phyloP scores from a whole-genome alignment of 2,797 vertebrate genomes.

The Oryzias dopingdopingensis region DNA sequence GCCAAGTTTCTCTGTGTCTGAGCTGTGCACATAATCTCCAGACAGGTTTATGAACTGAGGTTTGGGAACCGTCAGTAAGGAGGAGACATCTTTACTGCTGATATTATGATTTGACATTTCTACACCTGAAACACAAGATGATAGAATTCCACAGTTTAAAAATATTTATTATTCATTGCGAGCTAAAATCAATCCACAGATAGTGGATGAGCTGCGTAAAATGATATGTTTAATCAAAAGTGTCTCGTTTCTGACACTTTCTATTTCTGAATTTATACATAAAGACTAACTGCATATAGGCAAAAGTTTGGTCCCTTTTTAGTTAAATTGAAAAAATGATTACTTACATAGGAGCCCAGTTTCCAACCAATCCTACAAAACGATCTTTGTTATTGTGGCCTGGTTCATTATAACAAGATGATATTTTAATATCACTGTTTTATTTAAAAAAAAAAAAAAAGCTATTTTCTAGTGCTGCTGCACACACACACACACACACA shows the following conservation, averaged over 20 bases:
- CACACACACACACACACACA: not conserved
- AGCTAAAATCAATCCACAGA: not conserved
- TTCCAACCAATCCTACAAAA: no score
- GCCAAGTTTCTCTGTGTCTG: constrained; percentile 60
- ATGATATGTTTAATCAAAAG: constrained; percentile 22
- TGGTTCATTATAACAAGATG: not conserved
- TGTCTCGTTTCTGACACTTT: constrained; percentile 53
- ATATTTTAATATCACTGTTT: not conserved
- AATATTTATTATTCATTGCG: constrained; percentile 23
- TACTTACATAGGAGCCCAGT: constrained; percentile 10
- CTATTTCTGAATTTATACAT: constrained; percentile 48
- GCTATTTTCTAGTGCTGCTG: constrained; percentile 6
- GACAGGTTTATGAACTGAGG: constrained; percentile 78
- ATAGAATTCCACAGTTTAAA: constrained; percentile 24
- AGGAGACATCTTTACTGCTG: constrained; percentile 77
- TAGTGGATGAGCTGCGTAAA: constrained; percentile 19
- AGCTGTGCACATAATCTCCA: constrained; percentile 64
- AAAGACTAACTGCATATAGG: constrained; percentile 21
- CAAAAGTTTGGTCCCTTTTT: constrained; percentile 26
- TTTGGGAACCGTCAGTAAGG: constrained; percentile 72
- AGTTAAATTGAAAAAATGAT: constrained; percentile 32
- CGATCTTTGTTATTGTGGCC: not conserved
- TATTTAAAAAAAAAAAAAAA: not conserved
- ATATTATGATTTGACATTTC: constrained; percentile 56
- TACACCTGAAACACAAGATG: constrained; percentile 39